Evolutionary conservation across 1,140 invertebrate species (phyloP).

Genomic region (Drosophila tsacasi): DNA sequence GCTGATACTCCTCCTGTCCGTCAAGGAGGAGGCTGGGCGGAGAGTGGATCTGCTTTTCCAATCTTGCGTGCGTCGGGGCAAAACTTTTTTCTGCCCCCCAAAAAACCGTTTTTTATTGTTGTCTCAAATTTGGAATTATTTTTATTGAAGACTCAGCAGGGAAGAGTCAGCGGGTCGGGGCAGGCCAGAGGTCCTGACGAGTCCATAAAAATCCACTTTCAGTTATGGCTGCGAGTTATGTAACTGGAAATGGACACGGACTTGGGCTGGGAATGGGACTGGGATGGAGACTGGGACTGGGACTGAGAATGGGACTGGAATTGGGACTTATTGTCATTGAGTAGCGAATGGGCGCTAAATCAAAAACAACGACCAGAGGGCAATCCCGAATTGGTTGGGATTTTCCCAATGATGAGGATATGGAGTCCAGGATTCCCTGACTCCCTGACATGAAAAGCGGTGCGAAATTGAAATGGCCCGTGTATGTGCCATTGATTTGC

Average conservation of each 20-base stretch:
- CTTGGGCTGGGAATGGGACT: too few relatives aligned
- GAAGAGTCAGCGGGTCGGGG: background rate
- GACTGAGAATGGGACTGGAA: background rate
- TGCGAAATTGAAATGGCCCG: slow-evolving; percentile 25
- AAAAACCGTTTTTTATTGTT: slow-evolving; percentile 66
- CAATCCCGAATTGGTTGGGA: slow-evolving; percentile 13
- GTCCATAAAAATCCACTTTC: slow-evolving; percentile 62
- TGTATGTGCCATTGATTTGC: slow-evolving; percentile 20
- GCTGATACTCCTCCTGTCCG: slow-evolving; percentile 14
- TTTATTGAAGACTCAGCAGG: slow-evolving; percentile 58
- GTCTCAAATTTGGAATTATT: slow-evolving; percentile 77
- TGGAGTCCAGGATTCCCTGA: background rate
- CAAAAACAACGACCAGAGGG: slow-evolving; percentile 65
- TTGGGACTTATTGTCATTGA: slow-evolving; percentile 50
- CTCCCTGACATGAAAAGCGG: too few relatives aligned
- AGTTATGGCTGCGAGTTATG: slow-evolving; percentile 41
- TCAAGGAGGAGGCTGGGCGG: too few relatives aligned
- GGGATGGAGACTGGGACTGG: background rate
- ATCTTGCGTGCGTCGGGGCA: slow-evolving; percentile 13
- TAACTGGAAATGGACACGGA: slow-evolving; percentile 29
- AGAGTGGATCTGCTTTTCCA: slow-evolving; percentile 20
- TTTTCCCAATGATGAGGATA: background rate
- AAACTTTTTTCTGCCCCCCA: slow-evolving; percentile 20
- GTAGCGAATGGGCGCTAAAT: slow-evolving; percentile 50
- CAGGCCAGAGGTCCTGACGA: slow-evolving; percentile 4